phyloP scores from a whole-genome alignment of 2,888 invertebrate species.

The Penaeus monodon region DNA sequence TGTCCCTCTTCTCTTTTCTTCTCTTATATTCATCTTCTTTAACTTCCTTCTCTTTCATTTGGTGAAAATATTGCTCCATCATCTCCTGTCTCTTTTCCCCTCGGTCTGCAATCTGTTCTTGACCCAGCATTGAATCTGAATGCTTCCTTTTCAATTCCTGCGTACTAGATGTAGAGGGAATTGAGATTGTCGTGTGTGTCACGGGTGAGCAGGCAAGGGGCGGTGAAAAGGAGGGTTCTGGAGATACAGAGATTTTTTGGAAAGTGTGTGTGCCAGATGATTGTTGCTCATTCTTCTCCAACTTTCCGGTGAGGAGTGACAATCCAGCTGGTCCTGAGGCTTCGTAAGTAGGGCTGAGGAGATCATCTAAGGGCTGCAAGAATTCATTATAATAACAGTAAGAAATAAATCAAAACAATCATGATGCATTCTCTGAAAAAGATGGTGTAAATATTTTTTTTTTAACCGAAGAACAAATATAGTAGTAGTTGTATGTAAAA shows the following conservation, averaged over 20 bases:
- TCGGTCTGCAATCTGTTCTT: slow-evolving; percentile 20
- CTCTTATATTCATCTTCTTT: slow-evolving; percentile 28
- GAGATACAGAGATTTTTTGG: slow-evolving; percentile 16
- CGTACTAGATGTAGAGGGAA: neutral
- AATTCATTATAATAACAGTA: neutral
- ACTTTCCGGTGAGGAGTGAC: slow-evolving; percentile 5
- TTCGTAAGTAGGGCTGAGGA: slow-evolving; percentile 17
- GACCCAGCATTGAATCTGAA: neutral
- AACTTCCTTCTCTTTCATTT: slow-evolving; percentile 24
- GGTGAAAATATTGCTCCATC: slow-evolving; percentile 38
- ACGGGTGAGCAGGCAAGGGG: slow-evolving; percentile 11
- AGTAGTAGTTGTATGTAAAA: neutral
- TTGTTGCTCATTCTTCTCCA: neutral
- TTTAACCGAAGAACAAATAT: neutral
- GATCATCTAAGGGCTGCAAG: slow-evolving; percentile 28
- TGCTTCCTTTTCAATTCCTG: slow-evolving; percentile 24
- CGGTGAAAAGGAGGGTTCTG: slow-evolving; percentile 22
- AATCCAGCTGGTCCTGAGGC: neutral
- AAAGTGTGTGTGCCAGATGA: neutral
- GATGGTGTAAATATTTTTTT: neutral
- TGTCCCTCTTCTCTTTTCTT: slow-evolving; percentile 41
- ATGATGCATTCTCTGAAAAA: too few species aligned
- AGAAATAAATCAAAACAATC: too few species aligned
- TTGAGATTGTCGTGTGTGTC: neutral
- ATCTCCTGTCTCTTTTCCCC: slow-evolving; percentile 23